Percentiles rank a stretch among this genome's conserved stretches.
phyloP scores from a whole-genome alignment of 2,888 invertebrate genomes.

The Heptascelio sp. region DNA sequence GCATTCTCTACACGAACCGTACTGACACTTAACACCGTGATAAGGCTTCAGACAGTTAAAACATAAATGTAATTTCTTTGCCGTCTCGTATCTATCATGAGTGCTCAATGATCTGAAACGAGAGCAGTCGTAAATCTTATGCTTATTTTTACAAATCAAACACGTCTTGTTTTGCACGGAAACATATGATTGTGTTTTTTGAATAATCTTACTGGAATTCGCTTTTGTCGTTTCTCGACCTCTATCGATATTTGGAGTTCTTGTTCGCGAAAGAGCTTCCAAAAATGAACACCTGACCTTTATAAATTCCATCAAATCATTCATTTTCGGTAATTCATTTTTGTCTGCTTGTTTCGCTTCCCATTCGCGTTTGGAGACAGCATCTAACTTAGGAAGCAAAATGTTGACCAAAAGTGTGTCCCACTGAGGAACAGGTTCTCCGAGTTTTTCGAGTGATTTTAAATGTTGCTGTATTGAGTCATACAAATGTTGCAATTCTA shows the following conservation, averaged over 20 bases:
- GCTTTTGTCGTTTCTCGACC: not conserved
- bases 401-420: slow-evolving; percentile 7
- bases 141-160: not conserved
- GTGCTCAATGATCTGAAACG: not conserved
- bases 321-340: not conserved
- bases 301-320: not conserved
- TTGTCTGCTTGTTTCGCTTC: slow-evolving; percentile 16
- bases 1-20: slow-evolving; percentile 17
- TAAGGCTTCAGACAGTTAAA: slow-evolving; percentile 5
- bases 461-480: slow-evolving; percentile 19
- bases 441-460: not conserved
- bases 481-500: not conserved
- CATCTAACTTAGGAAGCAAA: slow-evolving; percentile 16
- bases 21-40: slow-evolving; percentile 24
- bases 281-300: slow-evolving; percentile 5
- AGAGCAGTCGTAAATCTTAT: slow-evolving; percentile 24
- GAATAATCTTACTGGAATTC: not conserved
- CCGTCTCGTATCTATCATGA: not conserved
- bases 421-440: slow-evolving; percentile 28
- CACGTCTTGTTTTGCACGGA: not conserved
- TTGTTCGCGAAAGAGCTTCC: slow-evolving; percentile 1
- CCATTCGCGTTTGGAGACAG: slow-evolving; percentile 2
- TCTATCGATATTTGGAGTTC: not conserved
- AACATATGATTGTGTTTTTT: not conserved
- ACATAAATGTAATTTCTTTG: slow-evolving; percentile 7